Percentiles rank a stretch among this genome's conserved stretches.
These are phyloP conservation scores for Nineta flava DNA, from an alignment of 2,888 invertebrate genomes.

Conservation along the genomic window DNA sequence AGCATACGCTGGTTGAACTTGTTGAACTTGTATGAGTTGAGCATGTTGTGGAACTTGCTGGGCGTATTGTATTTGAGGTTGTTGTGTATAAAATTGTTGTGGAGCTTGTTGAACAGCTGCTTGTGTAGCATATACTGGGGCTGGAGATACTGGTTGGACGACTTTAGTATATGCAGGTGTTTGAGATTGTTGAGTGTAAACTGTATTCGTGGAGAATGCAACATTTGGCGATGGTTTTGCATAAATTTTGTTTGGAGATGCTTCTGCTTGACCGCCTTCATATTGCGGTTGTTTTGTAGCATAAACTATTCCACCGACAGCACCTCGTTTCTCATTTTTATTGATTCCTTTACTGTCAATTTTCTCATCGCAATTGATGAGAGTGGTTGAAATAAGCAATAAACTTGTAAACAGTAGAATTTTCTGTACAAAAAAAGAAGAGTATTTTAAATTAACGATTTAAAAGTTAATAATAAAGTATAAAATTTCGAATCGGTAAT, in stretches of 20 bases:
- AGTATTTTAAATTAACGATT: too few relatives aligned
- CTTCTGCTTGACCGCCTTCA: background rate
- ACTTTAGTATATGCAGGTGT: too few relatives aligned
- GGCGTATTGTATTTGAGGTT: background rate
- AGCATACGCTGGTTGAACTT: background rate
- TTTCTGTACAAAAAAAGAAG: too few relatives aligned
- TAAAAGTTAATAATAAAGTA: too few relatives aligned
- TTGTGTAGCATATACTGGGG: background rate
- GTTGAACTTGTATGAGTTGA: background rate
- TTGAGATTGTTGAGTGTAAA: too few relatives aligned
- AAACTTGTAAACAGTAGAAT: too few relatives aligned
- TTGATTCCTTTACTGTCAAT: too few relatives aligned
- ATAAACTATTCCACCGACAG: background rate
- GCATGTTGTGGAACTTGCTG: conserved; percentile 3
- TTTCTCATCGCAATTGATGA: too few relatives aligned
- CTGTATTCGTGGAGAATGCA: too few relatives aligned
- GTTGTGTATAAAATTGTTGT: background rate
- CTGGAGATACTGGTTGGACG: background rate
- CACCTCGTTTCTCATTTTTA: background rate
- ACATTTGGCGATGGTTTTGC: background rate
- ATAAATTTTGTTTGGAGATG: background rate
- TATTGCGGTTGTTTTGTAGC: background rate
- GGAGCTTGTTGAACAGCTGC: background rate
- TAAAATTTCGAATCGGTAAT: too few relatives aligned
- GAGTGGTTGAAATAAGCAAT: too few relatives aligned